Conservation (phyloP, 2,888 invertebrate species). For the Gisinianus flammeolus region DNA sequence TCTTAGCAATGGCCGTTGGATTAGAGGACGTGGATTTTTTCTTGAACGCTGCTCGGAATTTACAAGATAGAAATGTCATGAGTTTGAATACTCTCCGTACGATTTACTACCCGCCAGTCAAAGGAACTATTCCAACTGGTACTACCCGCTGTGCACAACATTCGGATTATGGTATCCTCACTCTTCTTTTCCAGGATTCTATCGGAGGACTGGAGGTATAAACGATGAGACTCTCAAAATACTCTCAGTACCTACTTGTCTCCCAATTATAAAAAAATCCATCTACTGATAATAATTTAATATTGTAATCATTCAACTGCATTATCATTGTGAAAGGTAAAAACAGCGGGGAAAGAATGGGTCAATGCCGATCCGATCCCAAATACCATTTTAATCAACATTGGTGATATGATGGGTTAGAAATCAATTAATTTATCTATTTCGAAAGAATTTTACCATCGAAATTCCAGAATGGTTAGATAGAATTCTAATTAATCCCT, state of each 20-base stretch:
- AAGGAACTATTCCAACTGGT: constrained; percentile 59
- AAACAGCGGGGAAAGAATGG: neutral
- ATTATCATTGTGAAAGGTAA: too few species aligned
- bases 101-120: constrained; percentile 73
- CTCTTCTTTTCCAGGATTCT: constrained; percentile 73
- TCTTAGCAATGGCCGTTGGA: constrained; percentile 46
- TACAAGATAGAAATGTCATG: constrained; percentile 68
- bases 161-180: constrained; percentile 78
- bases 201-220: constrained; percentile 75
- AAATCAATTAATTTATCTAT: too few species aligned
- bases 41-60: constrained; percentile 70
- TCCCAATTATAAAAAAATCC: too few species aligned
- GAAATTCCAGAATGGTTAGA: too few species aligned
- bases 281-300: too few species aligned
- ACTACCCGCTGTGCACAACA: constrained; percentile 74
- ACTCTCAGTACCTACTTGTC: too few species aligned
- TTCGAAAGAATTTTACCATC: too few species aligned
- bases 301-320: too few species aligned
- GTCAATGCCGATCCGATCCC: neutral
- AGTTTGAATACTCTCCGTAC: constrained; percentile 70
- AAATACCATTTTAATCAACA: neutral
- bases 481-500: too few species aligned
- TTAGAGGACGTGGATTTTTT: constrained; percentile 65
- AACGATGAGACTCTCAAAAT: too few species aligned
- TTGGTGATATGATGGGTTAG: too few species aligned